These are phyloP conservation scores for Marcusenius ussheri DNA, from an alignment of 2,113 vertebrate genomes.

Conservation along the genomic window DNA sequence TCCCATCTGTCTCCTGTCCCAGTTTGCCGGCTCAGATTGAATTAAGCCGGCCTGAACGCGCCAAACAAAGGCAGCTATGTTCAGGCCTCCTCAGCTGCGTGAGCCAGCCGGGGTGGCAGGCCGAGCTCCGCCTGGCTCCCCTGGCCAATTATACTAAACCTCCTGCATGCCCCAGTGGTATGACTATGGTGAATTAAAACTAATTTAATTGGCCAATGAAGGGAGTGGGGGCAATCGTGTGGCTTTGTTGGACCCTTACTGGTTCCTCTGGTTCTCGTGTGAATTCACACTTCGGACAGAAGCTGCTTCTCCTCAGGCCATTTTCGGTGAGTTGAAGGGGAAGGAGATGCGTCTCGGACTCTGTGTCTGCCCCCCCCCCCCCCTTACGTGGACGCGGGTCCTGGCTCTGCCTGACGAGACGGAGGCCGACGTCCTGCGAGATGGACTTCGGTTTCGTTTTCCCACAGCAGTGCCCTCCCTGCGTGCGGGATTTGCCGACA, in stretches of 20 bases:
- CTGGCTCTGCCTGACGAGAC: not conserved
- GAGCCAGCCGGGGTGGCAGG: not conserved
- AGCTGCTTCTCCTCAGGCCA: not conserved
- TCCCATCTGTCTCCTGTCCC: not conserved
- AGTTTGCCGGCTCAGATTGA: not conserved
- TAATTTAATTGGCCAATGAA: not conserved
- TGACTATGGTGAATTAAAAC: not conserved
- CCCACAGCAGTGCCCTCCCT: not conserved
- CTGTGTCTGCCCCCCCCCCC: not conserved
- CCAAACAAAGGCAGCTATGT: not conserved
- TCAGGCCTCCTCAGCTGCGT: not conserved
- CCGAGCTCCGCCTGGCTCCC: not conserved
- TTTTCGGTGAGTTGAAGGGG: not conserved
- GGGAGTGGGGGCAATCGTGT: not conserved
- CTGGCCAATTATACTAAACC: not conserved
- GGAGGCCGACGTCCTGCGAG: not conserved
- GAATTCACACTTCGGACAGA: not conserved
- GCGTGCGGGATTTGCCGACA: not conserved
- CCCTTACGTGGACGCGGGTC: not conserved
- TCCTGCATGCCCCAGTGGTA: not conserved
- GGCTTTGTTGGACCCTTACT: not conserved
- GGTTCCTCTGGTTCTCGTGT: not conserved
- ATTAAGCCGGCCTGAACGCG: not conserved
- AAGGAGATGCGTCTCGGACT: not conserved
- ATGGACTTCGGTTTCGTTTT: not conserved